These are phyloP conservation scores for Smutsia temminckii DNA, from an alignment of 2,797 vertebrate species.

Conservation along the genomic window DNA sequence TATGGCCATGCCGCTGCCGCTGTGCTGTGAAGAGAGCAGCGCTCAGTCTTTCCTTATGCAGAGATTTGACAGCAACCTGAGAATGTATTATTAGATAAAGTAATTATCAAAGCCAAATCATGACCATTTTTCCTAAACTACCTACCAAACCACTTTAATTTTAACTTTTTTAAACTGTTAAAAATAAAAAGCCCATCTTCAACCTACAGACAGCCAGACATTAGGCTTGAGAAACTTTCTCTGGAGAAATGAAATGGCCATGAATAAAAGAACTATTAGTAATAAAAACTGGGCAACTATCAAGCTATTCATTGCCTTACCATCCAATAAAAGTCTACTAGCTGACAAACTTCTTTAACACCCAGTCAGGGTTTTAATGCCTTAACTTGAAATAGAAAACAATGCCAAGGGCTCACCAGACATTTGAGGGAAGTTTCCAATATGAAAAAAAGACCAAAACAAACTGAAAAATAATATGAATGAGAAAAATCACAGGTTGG, in stretches of 20 bases:
- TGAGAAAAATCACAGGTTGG: background rate
- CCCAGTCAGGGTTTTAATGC: background rate
- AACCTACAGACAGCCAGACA: background rate
- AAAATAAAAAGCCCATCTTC: background rate
- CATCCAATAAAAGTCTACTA: background rate
- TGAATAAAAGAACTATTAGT: background rate
- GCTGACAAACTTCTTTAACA: background rate
- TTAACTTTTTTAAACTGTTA: background rate
- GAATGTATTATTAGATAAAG: background rate
- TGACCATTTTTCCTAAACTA: background rate
- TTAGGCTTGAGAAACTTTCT: background rate
- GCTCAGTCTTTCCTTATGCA: background rate
- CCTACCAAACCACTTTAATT: background rate
- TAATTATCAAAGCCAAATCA: slow-evolving; percentile 24
- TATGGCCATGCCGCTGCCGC: background rate
- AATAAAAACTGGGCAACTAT: slow-evolving; percentile 9
- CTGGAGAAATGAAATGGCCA: background rate
- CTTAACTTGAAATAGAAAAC: slow-evolving; percentile 31
- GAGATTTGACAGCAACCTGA: background rate
- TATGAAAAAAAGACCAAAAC: background rate
- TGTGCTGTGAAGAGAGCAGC: too few relatives aligned
- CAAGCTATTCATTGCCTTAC: background rate
- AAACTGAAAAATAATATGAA: slow-evolving; percentile 3
- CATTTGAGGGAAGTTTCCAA: background rate
- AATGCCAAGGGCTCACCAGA: background rate